Percentiles rank a stretch among this genome's conserved stretches.
These are phyloP conservation scores for Anoplius nigerrimus DNA, from an alignment of 2,888 invertebrate genomes.

Conservation along the genomic window DNA sequence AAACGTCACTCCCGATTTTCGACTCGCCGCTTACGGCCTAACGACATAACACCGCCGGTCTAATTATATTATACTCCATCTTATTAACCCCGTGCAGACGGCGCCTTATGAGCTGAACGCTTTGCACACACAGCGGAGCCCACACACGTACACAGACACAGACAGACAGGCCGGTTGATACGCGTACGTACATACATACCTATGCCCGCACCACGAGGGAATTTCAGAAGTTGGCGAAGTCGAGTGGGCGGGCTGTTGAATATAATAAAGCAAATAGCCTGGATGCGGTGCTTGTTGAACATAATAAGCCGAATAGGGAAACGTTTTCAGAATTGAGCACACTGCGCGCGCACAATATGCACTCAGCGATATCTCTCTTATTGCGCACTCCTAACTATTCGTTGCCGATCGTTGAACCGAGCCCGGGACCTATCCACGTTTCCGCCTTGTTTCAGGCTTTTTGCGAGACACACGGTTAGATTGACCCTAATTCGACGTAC, in stretches of 20 bases:
- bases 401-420: too few species aligned
- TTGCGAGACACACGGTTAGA: too few species aligned
- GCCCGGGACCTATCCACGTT: too few species aligned
- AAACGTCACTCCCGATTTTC: neutral
- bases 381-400: too few species aligned
- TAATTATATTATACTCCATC: slow-evolving; percentile 40
- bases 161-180: too few species aligned
- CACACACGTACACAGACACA: neutral
- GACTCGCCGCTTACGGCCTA: neutral
- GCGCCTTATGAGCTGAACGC: neutral
- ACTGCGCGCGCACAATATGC: too few species aligned
- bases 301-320: slow-evolving; percentile 8
- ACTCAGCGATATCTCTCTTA: too few species aligned
- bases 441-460: too few species aligned
- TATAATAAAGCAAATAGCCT: slow-evolving; percentile 37
- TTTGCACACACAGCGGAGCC: neutral
- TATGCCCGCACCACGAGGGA: slow-evolving; percentile 25
- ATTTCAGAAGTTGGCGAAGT: slow-evolving; percentile 37
- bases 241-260: slow-evolving; percentile 17
- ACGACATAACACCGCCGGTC: slow-evolving; percentile 9
- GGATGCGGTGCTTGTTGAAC: slow-evolving; percentile 8
- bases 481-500: too few species aligned
- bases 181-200: neutral
- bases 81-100: slow-evolving; percentile 46
- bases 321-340: slow-evolving; percentile 12